Evolutionary conservation across 1,140 invertebrate species (phyloP).

Genomic region (Potamilus streckersoni): DNA sequence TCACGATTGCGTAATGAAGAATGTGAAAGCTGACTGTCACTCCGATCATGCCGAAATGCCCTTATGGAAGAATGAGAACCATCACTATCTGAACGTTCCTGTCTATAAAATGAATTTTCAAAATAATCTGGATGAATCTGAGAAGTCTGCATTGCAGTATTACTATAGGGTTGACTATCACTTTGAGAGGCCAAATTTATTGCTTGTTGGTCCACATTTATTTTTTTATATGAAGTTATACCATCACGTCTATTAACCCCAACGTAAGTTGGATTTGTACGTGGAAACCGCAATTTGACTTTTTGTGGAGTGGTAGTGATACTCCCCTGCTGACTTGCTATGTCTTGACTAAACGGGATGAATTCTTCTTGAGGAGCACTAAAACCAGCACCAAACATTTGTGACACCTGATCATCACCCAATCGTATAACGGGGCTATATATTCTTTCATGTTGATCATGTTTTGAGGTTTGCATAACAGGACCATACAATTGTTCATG

Average conservation of each 20-base stretch:
- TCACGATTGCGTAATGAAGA: constrained; percentile 64
- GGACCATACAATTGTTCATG: constrained; percentile 28
- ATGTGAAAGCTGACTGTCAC: constrained; percentile 50
- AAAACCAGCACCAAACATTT: no score
- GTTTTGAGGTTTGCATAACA: constrained; percentile 24
- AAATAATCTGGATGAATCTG: constrained; percentile 48
- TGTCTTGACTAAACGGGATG: constrained; percentile 62
- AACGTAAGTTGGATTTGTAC: constrained; percentile 66
- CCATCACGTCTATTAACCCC: constrained; percentile 58
- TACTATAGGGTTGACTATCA: constrained; percentile 6
- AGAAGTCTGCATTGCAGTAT: constrained; percentile 43
- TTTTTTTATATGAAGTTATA: constrained; percentile 55
- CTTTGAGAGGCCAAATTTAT: constrained; percentile 33
- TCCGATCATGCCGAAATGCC: constrained; percentile 41
- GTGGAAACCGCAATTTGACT: constrained; percentile 63
- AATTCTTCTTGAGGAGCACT: constrained; percentile 38
- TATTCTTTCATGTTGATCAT: constrained; percentile 30
- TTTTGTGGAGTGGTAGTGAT: constrained; percentile 55
- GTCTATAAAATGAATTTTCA: constrained; percentile 47
- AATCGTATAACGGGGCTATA: constrained; percentile 36
- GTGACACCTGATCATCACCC: constrained; percentile 9
- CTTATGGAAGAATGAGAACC: constrained; percentile 60
- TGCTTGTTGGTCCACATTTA: constrained; percentile 47
- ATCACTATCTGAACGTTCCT: constrained; percentile 65
- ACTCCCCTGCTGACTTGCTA: constrained; percentile 50